Percentiles rank a stretch among this genome's conserved stretches.
phyloP scores from a whole-genome alignment of 2,888 invertebrate species.

The Subacronicta megacephala region DNA sequence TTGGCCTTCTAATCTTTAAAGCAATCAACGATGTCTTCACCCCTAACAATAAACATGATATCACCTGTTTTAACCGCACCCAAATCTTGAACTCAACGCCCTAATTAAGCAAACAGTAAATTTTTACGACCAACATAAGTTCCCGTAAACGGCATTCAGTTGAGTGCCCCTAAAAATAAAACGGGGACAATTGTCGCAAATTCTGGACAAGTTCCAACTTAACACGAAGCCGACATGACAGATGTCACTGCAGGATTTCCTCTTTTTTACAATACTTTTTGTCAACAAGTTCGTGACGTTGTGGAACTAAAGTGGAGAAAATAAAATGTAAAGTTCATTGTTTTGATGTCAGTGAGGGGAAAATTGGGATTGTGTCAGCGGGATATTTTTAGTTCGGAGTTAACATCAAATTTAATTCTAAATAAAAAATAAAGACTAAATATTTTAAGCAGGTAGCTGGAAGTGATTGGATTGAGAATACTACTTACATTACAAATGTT shows the following conservation, averaged over 20 bases:
- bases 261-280: conserved; percentile 50
- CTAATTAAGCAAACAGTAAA: conserved; percentile 49
- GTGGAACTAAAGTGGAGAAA: conserved; percentile 31
- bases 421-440: no score
- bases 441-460: no score
- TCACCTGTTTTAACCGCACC: conserved; percentile 18
- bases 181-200: conserved; percentile 61
- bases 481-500: no score
- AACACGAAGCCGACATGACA: conserved; percentile 61
- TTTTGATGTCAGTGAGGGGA: conserved; percentile 28
- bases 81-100: conserved; percentile 33
- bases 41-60: conserved; percentile 28
- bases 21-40: conserved; percentile 14
- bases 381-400: conserved; percentile 27
- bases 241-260: conserved; percentile 63
- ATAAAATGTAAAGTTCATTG: conserved; percentile 32
- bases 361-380: conserved; percentile 12
- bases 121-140: conserved; percentile 52
- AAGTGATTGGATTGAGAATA: no score
- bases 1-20: neutral
- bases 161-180: conserved; percentile 50
- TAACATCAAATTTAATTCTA: conserved; percentile 2
- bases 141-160: conserved; percentile 21
- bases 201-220: conserved; percentile 64
- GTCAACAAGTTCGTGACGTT: conserved; percentile 44